Percentiles rank a stretch among this genome's conserved stretches.
Conservation (phyloP, 2,113 vertebrate species). For the Cochlearius cochlearius region DNA sequence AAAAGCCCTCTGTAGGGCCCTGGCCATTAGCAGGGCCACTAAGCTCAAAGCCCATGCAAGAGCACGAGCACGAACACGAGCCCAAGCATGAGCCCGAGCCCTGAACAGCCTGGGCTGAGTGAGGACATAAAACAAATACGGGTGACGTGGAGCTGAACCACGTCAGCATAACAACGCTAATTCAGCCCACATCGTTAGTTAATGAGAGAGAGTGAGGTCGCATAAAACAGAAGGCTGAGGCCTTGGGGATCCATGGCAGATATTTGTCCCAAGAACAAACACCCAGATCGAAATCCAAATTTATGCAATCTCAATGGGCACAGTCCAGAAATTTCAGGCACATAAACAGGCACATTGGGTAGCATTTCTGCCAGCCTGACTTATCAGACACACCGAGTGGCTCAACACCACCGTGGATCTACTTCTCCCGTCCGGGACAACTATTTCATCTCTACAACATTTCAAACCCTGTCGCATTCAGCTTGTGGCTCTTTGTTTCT, state of each 20-base stretch:
- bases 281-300: background rate
- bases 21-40: accelerated
- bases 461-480: background rate
- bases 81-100: background rate
- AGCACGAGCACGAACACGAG: too few relatives aligned
- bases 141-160: background rate
- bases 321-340: background rate
- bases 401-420: background rate
- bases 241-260: background rate
- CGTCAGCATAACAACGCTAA: background rate
- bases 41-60: background rate
- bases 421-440: background rate
- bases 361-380: background rate
- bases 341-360: background rate
- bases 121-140: background rate
- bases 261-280: background rate
- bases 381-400: background rate
- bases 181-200: background rate
- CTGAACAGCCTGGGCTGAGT: background rate
- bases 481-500: background rate
- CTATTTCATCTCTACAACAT: accelerated
- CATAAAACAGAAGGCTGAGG: background rate
- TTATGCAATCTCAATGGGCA: background rate
- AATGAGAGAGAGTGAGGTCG: background rate
- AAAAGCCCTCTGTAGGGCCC: background rate